Evolutionary conservation across 53 echinoderm and acorn worm species (phyloP).

Genomic region (Zoroaster sp.): DNA sequence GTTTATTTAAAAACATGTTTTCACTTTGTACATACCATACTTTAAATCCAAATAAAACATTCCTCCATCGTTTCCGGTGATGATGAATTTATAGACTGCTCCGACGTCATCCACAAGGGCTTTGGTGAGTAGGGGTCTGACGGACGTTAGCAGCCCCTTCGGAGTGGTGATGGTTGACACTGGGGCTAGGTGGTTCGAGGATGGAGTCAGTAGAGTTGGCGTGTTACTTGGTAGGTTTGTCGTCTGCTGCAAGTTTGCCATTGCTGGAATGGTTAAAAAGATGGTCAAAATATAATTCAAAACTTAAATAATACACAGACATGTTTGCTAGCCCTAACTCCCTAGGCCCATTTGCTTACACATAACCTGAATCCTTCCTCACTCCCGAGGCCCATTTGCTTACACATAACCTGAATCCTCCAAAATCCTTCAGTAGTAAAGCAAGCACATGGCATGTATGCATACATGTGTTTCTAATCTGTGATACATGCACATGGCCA

Average conservation of each 20-base stretch:
- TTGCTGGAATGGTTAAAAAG: not conserved
- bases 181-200: not conserved
- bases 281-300: not conserved
- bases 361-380: too few relatives aligned
- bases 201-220: not conserved
- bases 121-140: slow-evolving; percentile 64
- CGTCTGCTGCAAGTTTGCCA: not conserved
- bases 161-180: slow-evolving; percentile 27
- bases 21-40: slow-evolving; percentile 59
- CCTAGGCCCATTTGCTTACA: too few relatives aligned
- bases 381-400: too few relatives aligned
- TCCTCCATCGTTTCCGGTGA: slow-evolving; percentile 75
- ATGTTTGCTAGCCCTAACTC: too few relatives aligned
- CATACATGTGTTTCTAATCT: too few relatives aligned
- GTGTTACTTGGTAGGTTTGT: not conserved
- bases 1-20: not conserved
- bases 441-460: too few relatives aligned
- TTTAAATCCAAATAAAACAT: slow-evolving; percentile 83
- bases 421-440: too few relatives aligned
- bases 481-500: too few relatives aligned
- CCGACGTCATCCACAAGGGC: slow-evolving; percentile 77
- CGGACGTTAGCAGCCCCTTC: slow-evolving; percentile 62
- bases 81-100: slow-evolving; percentile 75
- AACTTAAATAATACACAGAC: too few relatives aligned
- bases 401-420: too few relatives aligned